Evolutionary conservation across 2,113 vertebrate genomes (phyloP), one percentile per base, ranked within the genome.

Genomic region (Panthera tigris): DNA sequence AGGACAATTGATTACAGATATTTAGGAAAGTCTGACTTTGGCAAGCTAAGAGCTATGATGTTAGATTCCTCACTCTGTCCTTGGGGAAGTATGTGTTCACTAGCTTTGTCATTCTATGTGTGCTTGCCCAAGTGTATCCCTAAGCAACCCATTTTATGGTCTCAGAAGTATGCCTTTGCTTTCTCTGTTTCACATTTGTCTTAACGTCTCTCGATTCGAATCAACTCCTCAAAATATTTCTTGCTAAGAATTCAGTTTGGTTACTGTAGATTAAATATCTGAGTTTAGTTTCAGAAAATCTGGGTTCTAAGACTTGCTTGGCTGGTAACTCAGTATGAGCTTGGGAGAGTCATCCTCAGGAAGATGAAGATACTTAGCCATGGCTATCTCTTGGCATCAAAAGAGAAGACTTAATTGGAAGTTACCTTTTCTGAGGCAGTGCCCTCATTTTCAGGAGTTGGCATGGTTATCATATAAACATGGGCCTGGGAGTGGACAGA

Each of bases 111-210:
- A 89, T 91, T 97, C 87, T 91, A 12, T 89, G 91, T 83, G 97
- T 52, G 65, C 73, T 97, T 96, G 61, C 97, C 96, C 96, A 16
- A 76, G 84, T 98, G 82, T 48, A 89, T 96, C 79, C 71, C 23
- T 45, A 91, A 76, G 39, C 87, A 91, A 63, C 81, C 66, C 92
- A 92, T 83, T 96, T 98, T 90, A 93, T 95, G 84, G 78, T 96
- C 93, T 79, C 83, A 55, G 92, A 97, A 92, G 31, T 68, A 29
- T 68, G 95, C 65, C 80, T 97, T 98, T 92, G 78, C 93, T 95
- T 91, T 95, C 83, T 91, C 95, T 92, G 19, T 98, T 98, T 98
- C 74, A 95, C 79, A 97, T 97, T 98, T 63, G 41, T 96, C 96
- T 97, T 97, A 98, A 96, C 90, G 96, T 97, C 97, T 36, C 41